Percentiles rank a stretch among this genome's conserved stretches.
phyloP scores from a whole-genome alignment of 2,888 invertebrate species.

The Thymelicus acteon region DNA sequence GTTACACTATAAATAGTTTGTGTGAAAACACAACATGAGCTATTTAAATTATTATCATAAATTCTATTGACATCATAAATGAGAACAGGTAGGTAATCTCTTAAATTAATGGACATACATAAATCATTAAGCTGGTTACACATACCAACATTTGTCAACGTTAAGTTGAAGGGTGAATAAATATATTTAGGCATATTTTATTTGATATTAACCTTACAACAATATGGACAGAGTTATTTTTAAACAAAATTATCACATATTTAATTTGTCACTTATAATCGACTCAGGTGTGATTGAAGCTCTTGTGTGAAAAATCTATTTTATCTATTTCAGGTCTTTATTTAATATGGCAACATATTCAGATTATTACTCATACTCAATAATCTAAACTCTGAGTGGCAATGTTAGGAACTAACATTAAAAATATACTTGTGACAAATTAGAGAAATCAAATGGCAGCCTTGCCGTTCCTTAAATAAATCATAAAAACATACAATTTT shows the following conservation, averaged over 20 bases:
- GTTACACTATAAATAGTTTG: conserved; percentile 23
- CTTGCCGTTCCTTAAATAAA: neutral
- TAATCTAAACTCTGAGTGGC: conserved; percentile 34
- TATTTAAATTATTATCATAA: conserved; percentile 40
- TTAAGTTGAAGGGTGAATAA: conserved; percentile 39
- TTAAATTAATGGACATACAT: conserved; percentile 43
- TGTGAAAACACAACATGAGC: conserved; percentile 43
- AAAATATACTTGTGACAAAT: conserved; percentile 24
- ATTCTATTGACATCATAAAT: conserved; percentile 45
- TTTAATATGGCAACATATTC: conserved; percentile 34
- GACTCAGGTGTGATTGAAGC: conserved; percentile 37
- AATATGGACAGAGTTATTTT: conserved; percentile 49
- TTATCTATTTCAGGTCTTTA: conserved; percentile 25
- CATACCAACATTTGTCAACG: conserved; percentile 34
- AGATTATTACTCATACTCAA: conserved; percentile 27
- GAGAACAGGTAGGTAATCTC: conserved; percentile 40
- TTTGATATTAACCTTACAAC: conserved; percentile 46
- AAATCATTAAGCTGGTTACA: conserved; percentile 39
- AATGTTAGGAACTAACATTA: conserved; percentile 26
- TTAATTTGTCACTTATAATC: conserved; percentile 39
- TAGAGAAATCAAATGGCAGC: conserved; percentile 22
- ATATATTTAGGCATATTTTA: conserved; percentile 40
- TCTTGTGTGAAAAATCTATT: conserved; percentile 35
- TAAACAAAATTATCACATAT: conserved; percentile 50
- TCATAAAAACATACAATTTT: neutral